Evolutionary conservation across 2,797 vertebrate genomes (phyloP), one percentile per base, ranked within the genome.

Genomic region (Notolepis coatsorum): DNA sequence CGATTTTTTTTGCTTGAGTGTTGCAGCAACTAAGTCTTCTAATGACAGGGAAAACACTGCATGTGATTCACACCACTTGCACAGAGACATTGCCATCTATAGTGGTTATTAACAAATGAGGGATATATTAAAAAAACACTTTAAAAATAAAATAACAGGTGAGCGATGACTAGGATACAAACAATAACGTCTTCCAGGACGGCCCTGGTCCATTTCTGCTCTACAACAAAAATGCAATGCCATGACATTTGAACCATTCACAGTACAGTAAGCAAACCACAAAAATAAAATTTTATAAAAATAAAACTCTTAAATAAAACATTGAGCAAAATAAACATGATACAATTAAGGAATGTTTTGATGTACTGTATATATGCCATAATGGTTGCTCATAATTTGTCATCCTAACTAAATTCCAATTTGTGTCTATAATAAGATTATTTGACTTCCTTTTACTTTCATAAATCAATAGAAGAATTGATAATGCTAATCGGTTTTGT

Each of bases 251-350:
- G 28, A 73, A 17, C 48, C 49, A 51, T 63, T 73, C 27, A 70
- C 51, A 72, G 23, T 41, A 71, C 39, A 71, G 30, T 31, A 71
- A 77, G 54, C 35, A 77, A 80, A 73, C 71, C 37, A 61, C 73
- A 45, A 58, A 78, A 72, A 64, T 46, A 55, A 54, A 61, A 47
- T 20, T 58, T 15, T 71, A 73, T 72, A 82, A 77, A 87, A 84
- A 89, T 81, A 87, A 76, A 71, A 59, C 48, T 64, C 58, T 76
- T 43, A 77, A 82, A 80, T 79, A 68, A 69, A 77, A 71, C 28
- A 59, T 41, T 37, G 49, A 58, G 35, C 20, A 64, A 39, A 71
- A 17, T n/a, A n/a, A 8, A 60, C n/a, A 64, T 53, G 3, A 49
- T 41, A 61, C 20, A 61, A 67, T 50, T 2, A 33, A 67, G 52